Evolutionary conservation across 2,888 invertebrate genomes (phyloP).

Genomic region (Sminthurides aquaticus): DNA sequence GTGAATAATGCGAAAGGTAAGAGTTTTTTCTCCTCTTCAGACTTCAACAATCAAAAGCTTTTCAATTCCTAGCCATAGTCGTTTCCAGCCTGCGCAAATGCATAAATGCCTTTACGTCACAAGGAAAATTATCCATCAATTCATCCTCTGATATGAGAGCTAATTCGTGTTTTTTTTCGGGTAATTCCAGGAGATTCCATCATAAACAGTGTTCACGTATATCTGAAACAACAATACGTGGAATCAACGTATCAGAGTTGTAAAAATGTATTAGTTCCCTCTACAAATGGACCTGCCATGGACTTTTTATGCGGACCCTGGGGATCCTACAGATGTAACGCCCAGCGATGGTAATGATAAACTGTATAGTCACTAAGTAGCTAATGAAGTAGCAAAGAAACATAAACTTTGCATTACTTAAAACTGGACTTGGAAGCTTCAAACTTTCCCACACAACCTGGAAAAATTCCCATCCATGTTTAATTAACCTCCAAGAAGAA

Average conservation of each 20-base stretch:
- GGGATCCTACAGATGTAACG: conserved; percentile 60
- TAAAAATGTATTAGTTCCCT: conserved; percentile 65
- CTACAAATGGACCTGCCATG: conserved; percentile 65
- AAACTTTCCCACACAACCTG: too few species aligned
- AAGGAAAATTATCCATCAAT: too few species aligned
- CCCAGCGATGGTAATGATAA: conserved; percentile 47
- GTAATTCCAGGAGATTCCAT: conserved; percentile 13
- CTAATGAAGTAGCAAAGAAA: too few species aligned
- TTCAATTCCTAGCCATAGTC: too few species aligned
- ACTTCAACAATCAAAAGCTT: too few species aligned
- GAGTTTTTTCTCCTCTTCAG: not conserved
- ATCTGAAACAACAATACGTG: conserved; percentile 57
- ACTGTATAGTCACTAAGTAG: too few species aligned
- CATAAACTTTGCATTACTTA: too few species aligned
- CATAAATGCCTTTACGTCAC: too few species aligned
- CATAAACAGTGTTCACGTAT: conserved; percentile 36
- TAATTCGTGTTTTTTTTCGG: not conserved
- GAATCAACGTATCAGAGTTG: conserved; percentile 68
- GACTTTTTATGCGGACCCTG: conserved; percentile 66
- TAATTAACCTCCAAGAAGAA: too few species aligned
- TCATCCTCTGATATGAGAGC: too few species aligned
- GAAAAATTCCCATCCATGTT: too few species aligned
- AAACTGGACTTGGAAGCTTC: too few species aligned
- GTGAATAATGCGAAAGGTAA: conserved; percentile 23
- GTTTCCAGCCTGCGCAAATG: not conserved